Evolutionary conservation across 2,888 invertebrate species (phyloP), one percentile per base, ranked within the genome.

Genomic region (Xylocampa areola): DNA sequence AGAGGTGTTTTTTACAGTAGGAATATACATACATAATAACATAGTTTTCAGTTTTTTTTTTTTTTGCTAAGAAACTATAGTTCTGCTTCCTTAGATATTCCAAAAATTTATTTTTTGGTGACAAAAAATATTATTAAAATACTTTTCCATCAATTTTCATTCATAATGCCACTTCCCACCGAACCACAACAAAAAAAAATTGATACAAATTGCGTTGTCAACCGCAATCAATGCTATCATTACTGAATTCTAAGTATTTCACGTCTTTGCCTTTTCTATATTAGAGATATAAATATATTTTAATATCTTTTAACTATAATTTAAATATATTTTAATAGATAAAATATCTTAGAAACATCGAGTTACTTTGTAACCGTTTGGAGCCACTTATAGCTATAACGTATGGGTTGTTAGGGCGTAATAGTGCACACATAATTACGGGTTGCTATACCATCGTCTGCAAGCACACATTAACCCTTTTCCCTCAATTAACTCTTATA

Each of bases 391-490:
- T 8, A 54, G 36, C 14, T 21, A 17, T 57, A 48, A 32, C 33
- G 23, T 45, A 55, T 39, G 33, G 21, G 57, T 45, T 36, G 10
- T 36, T 53, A 40, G 53, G 35, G 50, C 39, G 57, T 60, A 64
- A 64, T 64, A 58, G 60, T 55, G 40, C 37, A 51, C 48, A 57
- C 37, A 39, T 73, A 64, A 68, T 73, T 48, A 64, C 32, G 32
- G 51, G 50, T 60, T 49, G 27, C 27, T 39, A 11, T 3, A 39
- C 43, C 39, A 67, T 57, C 29, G 37, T 48, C 17, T 55, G 52
- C 51, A 72, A 62, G 49, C 19, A 59, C 33, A 13, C 36, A 72
- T 68, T 68, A 53, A 66, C 51, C 55, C 59, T 47, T 53, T 40
- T 48, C 40, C 47, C 43, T 35, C 60, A 55, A 68, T 69, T 57